Percentiles rank a stretch among this genome's conserved stretches.
phyloP scores from a whole-genome alignment of 2,113 vertebrate species.

The Hoplias malabaricus region DNA sequence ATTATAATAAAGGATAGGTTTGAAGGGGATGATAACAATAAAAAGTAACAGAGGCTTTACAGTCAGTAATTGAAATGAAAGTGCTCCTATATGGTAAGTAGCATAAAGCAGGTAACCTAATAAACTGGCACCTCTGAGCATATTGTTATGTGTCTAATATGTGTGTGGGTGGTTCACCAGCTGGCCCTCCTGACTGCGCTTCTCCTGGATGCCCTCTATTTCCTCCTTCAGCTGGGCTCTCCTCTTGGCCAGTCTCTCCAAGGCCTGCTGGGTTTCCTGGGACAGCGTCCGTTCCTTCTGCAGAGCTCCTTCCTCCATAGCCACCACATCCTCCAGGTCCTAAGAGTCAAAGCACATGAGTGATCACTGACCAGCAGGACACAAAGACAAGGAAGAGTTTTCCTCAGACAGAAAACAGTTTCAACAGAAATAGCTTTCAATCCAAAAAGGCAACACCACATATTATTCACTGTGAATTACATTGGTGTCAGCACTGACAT shows the following conservation, averaged over 20 bases:
- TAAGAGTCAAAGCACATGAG: conserved; percentile 51
- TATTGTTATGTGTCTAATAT: background rate
- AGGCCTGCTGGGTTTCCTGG: conserved; percentile 83
- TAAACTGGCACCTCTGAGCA: background rate
- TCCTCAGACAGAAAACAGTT: background rate
- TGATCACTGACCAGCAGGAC: background rate
- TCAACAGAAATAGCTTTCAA: background rate
- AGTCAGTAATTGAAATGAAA: no score
- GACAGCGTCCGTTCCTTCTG: conserved; percentile 87
- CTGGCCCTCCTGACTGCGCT: conserved; percentile 86
- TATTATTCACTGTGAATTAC: background rate
- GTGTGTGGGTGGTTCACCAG: conserved; percentile 71
- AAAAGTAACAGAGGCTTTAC: no score
- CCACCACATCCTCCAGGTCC: conserved; percentile 91
- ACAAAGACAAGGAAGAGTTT: background rate
- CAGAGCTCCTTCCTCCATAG: conserved; percentile 83
- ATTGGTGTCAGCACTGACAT: background rate
- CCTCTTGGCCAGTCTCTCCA: conserved; percentile 83
- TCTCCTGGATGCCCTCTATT: conserved; percentile 81
- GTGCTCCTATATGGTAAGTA: no score
- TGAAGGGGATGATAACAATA: no score
- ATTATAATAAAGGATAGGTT: no score
- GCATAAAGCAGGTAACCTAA: background rate
- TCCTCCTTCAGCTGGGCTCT: conserved; percentile 85
- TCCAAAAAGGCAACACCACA: background rate